Percentiles rank a stretch among this genome's conserved stretches.
Evolutionary conservation across 2,113 vertebrate species (phyloP).

Genomic region (Copsychus sechellarum): DNA sequence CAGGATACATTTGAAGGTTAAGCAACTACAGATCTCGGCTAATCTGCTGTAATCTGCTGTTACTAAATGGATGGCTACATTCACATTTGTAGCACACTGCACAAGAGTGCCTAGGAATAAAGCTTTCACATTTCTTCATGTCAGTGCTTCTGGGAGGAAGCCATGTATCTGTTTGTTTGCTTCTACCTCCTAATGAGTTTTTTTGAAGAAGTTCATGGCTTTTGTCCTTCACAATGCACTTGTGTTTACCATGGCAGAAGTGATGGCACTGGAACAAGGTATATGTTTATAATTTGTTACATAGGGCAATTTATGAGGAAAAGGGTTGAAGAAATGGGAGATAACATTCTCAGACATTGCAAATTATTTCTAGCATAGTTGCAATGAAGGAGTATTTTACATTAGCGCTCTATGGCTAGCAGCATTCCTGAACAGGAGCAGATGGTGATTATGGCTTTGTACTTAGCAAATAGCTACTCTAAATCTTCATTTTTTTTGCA

Average conservation of each 20-base stretch:
- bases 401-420: neutral
- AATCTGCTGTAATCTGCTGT: slow-evolving; percentile 83
- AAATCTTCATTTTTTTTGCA: neutral
- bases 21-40: slow-evolving; percentile 75
- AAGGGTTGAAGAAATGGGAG: neutral
- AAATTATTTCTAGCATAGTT: neutral
- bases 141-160: slow-evolving; percentile 45
- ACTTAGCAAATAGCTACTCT: neutral
- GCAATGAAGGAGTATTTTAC: neutral
- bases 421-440: neutral
- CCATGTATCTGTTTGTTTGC: slow-evolving; percentile 78
- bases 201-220: slow-evolving; percentile 67
- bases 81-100: neutral
- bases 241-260: slow-evolving; percentile 83
- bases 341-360: neutral
- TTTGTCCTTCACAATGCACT: slow-evolving; percentile 93
- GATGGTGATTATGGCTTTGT: slow-evolving; percentile 16
- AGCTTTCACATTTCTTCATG: slow-evolving; percentile 27
- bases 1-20: slow-evolving; percentile 79
- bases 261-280: slow-evolving; percentile 87
- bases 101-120: slow-evolving; percentile 31
- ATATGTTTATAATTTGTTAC: slow-evolving; percentile 22
- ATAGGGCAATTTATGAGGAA: neutral
- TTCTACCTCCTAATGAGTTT: slow-evolving; percentile 77
- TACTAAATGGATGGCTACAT: slow-evolving; percentile 65